phyloP scores from a whole-genome alignment of 2,888 invertebrate species.

The Himalopsyche tibetana region DNA sequence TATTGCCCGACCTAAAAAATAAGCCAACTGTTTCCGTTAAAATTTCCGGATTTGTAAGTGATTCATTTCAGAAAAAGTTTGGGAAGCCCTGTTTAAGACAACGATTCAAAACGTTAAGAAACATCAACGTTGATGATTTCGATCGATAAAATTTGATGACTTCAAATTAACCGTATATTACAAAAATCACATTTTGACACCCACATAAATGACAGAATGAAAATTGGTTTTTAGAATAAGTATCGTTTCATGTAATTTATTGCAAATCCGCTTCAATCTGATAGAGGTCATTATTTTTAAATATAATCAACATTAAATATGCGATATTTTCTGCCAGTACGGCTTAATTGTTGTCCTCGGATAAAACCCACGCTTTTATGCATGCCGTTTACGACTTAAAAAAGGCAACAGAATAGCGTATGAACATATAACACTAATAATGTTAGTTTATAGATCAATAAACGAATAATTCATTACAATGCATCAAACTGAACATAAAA shows the following conservation, averaged over 20 bases:
- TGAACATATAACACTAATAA: not conserved
- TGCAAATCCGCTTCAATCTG: not conserved
- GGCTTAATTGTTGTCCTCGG: conserved; percentile 2
- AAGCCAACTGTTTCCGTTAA: too few relatives aligned
- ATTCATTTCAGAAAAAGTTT: too few relatives aligned
- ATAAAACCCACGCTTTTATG: not conserved
- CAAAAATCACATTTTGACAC: not conserved
- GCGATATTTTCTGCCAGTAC: not conserved
- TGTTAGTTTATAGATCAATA: too few relatives aligned
- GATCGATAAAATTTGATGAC: conserved; percentile 23
- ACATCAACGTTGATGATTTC: too few relatives aligned
- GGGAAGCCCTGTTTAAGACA: too few relatives aligned
- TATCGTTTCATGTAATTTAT: conserved; percentile 5
- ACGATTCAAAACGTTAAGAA: too few relatives aligned
- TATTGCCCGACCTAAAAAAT: too few relatives aligned
- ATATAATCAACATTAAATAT: conserved; percentile 3
- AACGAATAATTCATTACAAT: too few relatives aligned
- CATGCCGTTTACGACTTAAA: not conserved
- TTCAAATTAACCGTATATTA: not conserved
- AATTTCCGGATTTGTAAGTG: too few relatives aligned
- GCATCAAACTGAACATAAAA: too few relatives aligned
- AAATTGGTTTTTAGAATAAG: not conserved
- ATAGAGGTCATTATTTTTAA: conserved; percentile 23
- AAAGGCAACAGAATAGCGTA: not conserved
- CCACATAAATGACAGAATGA: not conserved